Conservation (phyloP, 1,140 invertebrate genomes). For the Semibalanus balanoides region DNA sequence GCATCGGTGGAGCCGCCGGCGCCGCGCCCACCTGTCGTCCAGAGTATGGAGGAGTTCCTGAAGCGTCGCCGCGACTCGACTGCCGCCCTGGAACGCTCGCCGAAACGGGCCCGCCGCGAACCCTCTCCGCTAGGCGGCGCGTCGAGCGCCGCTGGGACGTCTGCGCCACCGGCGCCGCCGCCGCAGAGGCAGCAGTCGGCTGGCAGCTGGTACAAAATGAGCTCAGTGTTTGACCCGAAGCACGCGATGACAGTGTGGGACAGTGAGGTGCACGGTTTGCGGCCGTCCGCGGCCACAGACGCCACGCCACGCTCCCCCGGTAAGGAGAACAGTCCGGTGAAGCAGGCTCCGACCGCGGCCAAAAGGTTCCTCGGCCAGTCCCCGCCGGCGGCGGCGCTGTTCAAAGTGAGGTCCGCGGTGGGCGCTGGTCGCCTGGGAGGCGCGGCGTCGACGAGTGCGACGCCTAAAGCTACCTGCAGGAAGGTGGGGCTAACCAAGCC, state of each 20-base stretch:
- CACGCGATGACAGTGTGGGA: neutral
- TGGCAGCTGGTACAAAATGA: conserved; percentile 2
- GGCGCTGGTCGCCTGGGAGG: too few species aligned
- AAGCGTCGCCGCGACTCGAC: neutral
- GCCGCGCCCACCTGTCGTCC: neutral
- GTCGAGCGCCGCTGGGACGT: neutral
- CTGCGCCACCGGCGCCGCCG: neutral
- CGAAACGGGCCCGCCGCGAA: neutral
- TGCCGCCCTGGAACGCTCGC: neutral
- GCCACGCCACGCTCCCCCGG: neutral
- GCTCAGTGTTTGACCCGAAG: neutral
- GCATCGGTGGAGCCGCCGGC: neutral
- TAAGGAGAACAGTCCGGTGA: neutral
- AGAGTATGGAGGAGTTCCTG: conserved; percentile 1
- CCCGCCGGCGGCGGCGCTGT: neutral
- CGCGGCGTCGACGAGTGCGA: neutral
- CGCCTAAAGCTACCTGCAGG: neutral
- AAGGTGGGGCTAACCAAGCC: neutral
- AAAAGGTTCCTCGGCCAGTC: neutral
- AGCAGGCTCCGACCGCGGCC: neutral
- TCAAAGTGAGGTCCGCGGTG: neutral
- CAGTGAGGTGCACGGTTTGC: neutral
- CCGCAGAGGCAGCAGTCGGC: neutral
- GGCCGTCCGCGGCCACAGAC: neutral
- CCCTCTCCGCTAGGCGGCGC: neutral